Evolutionary conservation across 2,797 vertebrate species (phyloP).

Genomic region (Microctenopoma steveboyesi): DNA sequence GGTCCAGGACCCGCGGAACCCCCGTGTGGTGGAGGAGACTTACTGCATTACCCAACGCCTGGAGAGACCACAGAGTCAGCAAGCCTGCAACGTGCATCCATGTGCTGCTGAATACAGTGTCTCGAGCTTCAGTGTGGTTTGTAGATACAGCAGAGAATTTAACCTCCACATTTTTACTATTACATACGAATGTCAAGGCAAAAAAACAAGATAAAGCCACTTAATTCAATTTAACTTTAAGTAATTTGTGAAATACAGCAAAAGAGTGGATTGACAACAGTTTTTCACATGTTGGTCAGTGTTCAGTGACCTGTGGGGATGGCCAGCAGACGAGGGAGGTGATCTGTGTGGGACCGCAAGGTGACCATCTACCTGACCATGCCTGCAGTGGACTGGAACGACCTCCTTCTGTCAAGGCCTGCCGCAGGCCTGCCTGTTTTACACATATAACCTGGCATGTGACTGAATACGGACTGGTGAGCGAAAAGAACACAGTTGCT

Average conservation of each 20-base stretch:
- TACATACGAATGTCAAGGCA: too few relatives aligned
- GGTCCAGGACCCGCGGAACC: constrained; percentile 70
- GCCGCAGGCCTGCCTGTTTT: constrained; percentile 82
- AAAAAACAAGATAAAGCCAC: background rate
- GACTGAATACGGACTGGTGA: constrained; percentile 87
- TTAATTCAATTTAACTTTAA: too few relatives aligned
- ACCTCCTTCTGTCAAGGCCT: constrained; percentile 81
- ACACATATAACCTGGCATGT: constrained; percentile 85
- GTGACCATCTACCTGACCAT: constrained; percentile 75
- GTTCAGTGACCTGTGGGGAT: constrained; percentile 91
- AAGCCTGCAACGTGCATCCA: constrained; percentile 84
- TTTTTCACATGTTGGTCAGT: constrained; percentile 76
- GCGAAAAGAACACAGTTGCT: background rate
- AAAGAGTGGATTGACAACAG: too few relatives aligned
- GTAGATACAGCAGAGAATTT: constrained; percentile 23
- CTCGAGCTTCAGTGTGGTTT: constrained; percentile 76
- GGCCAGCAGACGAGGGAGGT: constrained; percentile 88
- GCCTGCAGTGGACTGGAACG: constrained; percentile 80
- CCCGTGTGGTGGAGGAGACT: constrained; percentile 76
- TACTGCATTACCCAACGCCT: constrained; percentile 81
- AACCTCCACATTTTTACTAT: background rate
- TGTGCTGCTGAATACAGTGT: constrained; percentile 85
- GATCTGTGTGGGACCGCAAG: constrained; percentile 78
- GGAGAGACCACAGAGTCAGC: constrained; percentile 80
- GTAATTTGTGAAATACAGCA: background rate